phyloP scores from a whole-genome alignment of 2,113 vertebrate species.

The Aspiorhynchus laticeps region DNA sequence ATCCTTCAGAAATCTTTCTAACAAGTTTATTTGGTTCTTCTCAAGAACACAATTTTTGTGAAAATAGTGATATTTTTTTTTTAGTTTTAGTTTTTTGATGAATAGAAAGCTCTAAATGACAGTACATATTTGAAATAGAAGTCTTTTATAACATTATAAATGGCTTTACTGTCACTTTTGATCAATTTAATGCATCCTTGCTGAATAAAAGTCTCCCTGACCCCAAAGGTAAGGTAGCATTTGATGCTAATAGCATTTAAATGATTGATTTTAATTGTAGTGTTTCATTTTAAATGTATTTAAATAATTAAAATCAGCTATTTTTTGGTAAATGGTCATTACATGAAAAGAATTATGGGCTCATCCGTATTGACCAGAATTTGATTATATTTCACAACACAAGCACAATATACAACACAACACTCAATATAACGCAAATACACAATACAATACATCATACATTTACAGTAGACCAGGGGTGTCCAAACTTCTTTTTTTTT shows the following conservation, averaged over 20 bases:
- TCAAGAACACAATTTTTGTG: no score
- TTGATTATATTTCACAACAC: background rate
- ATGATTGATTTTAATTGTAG: background rate
- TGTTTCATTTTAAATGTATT: background rate
- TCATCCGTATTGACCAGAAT: background rate
- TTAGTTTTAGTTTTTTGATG: no score
- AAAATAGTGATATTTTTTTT: no score
- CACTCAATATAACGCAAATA: background rate
- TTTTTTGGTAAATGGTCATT: background rate
- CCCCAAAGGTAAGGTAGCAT: background rate
- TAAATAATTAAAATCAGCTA: background rate
- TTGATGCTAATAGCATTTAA: background rate
- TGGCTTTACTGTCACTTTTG: no score
- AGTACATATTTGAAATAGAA: background rate
- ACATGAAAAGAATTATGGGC: background rate
- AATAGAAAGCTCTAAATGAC: background rate
- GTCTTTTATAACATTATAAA: background rate
- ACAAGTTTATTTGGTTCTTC: no score
- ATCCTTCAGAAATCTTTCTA: background rate
- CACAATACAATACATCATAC: background rate
- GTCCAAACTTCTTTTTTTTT: no score
- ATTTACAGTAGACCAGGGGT: background rate
- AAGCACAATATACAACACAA: background rate
- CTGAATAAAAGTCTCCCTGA: background rate
- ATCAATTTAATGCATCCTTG: background rate